These are phyloP conservation scores for Lasioglossum morio DNA, from an alignment of 2,888 invertebrate species.

Conservation along the genomic window DNA sequence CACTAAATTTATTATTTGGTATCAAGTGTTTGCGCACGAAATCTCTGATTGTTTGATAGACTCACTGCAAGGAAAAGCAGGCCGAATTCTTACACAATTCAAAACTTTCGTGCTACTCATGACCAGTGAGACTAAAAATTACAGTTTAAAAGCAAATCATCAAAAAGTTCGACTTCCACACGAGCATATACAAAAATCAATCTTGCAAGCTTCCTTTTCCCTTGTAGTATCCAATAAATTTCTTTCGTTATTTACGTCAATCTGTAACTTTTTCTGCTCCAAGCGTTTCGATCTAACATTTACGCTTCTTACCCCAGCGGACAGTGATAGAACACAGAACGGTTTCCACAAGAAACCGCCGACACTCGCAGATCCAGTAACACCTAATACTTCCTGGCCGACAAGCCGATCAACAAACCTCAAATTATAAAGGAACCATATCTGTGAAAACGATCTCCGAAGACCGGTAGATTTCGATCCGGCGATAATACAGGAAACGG, in stretches of 20 bases:
- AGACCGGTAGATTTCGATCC: neutral
- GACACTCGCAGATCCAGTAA: neutral
- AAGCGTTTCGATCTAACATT: neutral
- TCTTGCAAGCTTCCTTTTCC: neutral
- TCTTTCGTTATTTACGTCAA: neutral
- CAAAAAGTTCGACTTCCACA: neutral
- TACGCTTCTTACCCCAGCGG: neutral
- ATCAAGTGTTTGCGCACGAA: no score
- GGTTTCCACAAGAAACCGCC: neutral
- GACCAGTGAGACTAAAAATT: neutral
- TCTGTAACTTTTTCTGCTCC: neutral
- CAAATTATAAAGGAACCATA: conserved; percentile 4
- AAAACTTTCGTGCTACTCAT: no score
- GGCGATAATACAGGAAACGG: conserved; percentile 3
- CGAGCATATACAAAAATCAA: neutral
- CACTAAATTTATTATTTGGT: no score
- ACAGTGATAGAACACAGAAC: neutral
- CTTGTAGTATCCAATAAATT: neutral
- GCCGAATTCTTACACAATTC: no score
- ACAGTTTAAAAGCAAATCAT: neutral
- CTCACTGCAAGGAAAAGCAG: no score
- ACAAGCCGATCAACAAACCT: neutral
- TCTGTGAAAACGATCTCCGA: conserved; percentile 1
- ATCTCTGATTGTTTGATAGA: no score
- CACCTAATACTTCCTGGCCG: neutral